phyloP scores from a whole-genome alignment of 30 jellyfish, hydroid and myxozoan species.

The Hydra vulgaris region DNA sequence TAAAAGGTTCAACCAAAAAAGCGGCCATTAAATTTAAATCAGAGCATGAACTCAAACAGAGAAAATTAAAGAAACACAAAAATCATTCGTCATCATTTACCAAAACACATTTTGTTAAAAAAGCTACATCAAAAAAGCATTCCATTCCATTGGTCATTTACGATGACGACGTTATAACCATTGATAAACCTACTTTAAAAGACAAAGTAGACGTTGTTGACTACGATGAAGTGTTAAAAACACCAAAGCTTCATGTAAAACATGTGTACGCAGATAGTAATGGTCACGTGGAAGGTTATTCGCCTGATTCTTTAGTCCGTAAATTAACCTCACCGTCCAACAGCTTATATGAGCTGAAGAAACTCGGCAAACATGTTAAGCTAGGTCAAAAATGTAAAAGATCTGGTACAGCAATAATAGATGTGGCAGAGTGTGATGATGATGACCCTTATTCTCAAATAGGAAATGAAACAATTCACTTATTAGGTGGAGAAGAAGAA shows the following conservation, averaged over 20 bases:
- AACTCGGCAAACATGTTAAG: slow-evolving; percentile 21
- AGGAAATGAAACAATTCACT: neutral
- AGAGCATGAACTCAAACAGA: neutral
- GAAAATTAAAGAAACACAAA: neutral
- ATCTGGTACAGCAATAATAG: slow-evolving; percentile 3
- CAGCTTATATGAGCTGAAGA: slow-evolving; percentile 19
- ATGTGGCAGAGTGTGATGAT: slow-evolving; percentile 31
- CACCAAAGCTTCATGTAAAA: slow-evolving; percentile 8
- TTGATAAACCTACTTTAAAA: neutral
- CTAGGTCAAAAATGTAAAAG: slow-evolving; percentile 20
- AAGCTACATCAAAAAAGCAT: neutral
- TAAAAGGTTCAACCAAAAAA: neutral
- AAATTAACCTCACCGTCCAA: slow-evolving; percentile 22
- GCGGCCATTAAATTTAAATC: neutral
- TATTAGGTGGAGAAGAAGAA: neutral
- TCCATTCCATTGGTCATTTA: neutral
- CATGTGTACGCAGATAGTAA: slow-evolving; percentile 22
- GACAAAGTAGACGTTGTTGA: neutral
- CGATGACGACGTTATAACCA: neutral
- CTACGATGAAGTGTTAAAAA: neutral
- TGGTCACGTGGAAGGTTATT: slow-evolving; percentile 21
- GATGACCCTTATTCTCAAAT: neutral
- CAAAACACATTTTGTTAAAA: neutral
- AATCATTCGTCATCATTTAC: neutral
- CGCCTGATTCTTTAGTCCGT: slow-evolving; percentile 11